phyloP scores from a whole-genome alignment of 2,113 vertebrate species.

The Calonectris borealis region DNA sequence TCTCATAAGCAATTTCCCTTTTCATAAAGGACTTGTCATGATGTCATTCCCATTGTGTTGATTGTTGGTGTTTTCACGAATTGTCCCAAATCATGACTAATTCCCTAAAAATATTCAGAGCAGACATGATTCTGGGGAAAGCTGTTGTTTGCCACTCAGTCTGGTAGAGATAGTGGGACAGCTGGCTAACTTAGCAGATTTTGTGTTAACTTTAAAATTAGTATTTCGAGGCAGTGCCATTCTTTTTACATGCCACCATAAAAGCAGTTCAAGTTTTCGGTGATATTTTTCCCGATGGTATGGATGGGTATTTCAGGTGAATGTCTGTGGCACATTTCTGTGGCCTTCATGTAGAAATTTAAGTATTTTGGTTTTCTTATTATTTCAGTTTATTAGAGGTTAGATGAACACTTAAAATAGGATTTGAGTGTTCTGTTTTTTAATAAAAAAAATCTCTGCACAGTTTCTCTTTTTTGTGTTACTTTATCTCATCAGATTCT shows the following conservation, averaged over 20 bases:
- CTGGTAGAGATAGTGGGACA: background rate
- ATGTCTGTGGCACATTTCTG: background rate
- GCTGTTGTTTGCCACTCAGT: background rate
- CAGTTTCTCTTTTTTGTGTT: background rate
- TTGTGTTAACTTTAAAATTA: background rate
- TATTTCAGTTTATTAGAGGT: background rate
- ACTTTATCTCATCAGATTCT: background rate
- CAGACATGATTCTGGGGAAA: background rate
- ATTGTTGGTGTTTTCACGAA: background rate
- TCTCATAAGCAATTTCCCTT: background rate
- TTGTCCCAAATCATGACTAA: background rate
- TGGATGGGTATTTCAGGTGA: background rate
- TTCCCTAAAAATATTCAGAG: background rate
- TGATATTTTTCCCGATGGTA: background rate
- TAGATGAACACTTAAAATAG: background rate
- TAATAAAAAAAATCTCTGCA: background rate
- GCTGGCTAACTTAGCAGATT: background rate
- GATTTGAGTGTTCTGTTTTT: background rate
- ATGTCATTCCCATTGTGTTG: background rate
- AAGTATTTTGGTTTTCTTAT: background rate
- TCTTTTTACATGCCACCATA: rapidly evolving
- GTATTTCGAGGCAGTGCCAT: background rate
- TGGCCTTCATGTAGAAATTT: background rate
- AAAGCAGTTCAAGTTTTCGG: background rate
- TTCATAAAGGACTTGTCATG: background rate